Conservation (phyloP, 1,140 invertebrate species). For the Melipona quadrifasciata region DNA sequence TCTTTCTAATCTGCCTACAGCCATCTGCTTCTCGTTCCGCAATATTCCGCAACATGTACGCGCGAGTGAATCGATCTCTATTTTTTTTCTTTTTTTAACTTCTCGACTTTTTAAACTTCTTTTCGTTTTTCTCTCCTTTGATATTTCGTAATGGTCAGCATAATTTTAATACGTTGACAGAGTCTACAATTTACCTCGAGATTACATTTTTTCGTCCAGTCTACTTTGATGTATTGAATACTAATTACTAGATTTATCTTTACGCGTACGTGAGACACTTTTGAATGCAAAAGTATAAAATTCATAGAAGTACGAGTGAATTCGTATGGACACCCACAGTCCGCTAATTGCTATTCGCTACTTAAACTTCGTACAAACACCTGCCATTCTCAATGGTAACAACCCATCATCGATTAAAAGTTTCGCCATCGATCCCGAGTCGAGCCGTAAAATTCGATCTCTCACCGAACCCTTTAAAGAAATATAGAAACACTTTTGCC, state of each 20-base stretch:
- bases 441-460: not conserved
- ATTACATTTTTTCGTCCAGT: not conserved
- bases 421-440: not conserved
- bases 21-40: not conserved
- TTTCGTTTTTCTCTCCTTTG: too few species aligned
- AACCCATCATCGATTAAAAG: not conserved
- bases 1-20: not conserved
- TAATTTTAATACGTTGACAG: too few species aligned
- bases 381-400: too few species aligned
- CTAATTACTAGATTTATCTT: too few species aligned
- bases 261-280: too few species aligned
- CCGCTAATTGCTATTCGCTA: not conserved
- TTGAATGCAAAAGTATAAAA: too few species aligned
- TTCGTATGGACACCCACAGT: too few species aligned
- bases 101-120: too few species aligned
- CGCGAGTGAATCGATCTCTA: too few species aligned
- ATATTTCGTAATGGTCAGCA: too few species aligned
- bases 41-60: not conserved
- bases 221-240: not conserved
- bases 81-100: too few species aligned
- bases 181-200: not conserved
- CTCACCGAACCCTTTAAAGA: not conserved
- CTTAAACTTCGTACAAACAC: not conserved
- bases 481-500: not conserved
- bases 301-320: too few species aligned